These are phyloP conservation scores for Drosophila suboccidentalis DNA, from an alignment of 2,888 invertebrate species.

Conservation along the genomic window DNA sequence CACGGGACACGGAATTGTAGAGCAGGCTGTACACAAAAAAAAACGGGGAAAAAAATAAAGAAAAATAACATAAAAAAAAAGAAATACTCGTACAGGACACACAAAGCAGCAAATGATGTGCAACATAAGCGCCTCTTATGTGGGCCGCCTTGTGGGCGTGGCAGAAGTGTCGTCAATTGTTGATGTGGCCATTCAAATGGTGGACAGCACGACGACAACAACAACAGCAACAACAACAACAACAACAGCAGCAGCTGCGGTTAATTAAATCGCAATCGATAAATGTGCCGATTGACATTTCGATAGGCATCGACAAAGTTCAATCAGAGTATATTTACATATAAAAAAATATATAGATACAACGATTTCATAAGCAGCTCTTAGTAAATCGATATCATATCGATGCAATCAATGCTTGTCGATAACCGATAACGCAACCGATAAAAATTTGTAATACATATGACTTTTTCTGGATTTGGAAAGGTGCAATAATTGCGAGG, in stretches of 20 bases:
- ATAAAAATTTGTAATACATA: too few relatives aligned
- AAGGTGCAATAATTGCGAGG: too few relatives aligned
- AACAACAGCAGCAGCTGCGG: slow-evolving; percentile 5
- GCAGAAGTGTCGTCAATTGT: slow-evolving; percentile 42
- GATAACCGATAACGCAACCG: too few relatives aligned
- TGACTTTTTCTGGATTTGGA: too few relatives aligned
- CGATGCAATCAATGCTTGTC: too few relatives aligned
- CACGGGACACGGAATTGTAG: background rate
- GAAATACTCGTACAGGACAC: slow-evolving; percentile 12
- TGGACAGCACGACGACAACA: slow-evolving; percentile 12
- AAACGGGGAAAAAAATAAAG: background rate
- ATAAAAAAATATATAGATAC: too few relatives aligned
- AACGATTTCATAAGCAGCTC: too few relatives aligned
- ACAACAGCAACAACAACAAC: slow-evolving; percentile 8
- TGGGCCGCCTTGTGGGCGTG: slow-evolving; percentile 49
- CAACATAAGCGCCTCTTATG: slow-evolving; percentile 56
- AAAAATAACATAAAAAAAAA: too few relatives aligned
- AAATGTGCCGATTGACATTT: slow-evolving; percentile 9
- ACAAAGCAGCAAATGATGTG: slow-evolving; percentile 61
- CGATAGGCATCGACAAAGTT: slow-evolving; percentile 2
- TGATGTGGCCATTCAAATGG: slow-evolving; percentile 42
- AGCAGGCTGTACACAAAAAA: background rate
- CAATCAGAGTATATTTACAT: background rate
- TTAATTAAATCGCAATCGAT: slow-evolving; percentile 44
- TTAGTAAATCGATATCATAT: too few relatives aligned